Evolutionary conservation across 2,797 vertebrate genomes (phyloP).

Genomic region (Spea hammondii): DNA sequence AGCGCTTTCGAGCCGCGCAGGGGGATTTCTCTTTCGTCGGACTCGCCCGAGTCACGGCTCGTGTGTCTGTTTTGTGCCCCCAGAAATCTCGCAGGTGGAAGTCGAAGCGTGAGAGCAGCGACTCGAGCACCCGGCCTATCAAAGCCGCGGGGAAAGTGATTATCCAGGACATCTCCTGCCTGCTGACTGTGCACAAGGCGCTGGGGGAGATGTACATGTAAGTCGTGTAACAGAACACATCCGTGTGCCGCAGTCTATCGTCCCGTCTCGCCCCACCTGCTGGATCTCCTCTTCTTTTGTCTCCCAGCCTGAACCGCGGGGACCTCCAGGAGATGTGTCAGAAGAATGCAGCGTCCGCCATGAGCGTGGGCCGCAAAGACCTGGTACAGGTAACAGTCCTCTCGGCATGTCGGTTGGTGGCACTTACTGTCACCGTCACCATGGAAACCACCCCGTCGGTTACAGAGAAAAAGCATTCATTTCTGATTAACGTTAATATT

Average conservation of each 20-base stretch:
- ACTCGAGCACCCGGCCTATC: conserved; percentile 81
- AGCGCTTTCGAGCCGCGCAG: too few species aligned
- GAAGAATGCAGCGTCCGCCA: conserved; percentile 86
- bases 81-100: conserved; percentile 96
- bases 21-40: too few species aligned
- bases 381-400: conserved; percentile 83
- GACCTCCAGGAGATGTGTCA: conserved; percentile 95
- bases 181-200: conserved; percentile 89
- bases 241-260: not conserved
- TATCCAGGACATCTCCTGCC: conserved; percentile 91
- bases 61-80: conserved; percentile 43
- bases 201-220: conserved; percentile 93
- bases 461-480: not conserved
- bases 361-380: conserved; percentile 84
- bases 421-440: too few species aligned
- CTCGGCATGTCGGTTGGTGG: too few species aligned
- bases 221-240: conserved; percentile 50
- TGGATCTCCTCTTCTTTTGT: conserved; percentile 15
- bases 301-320: conserved; percentile 81
- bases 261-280: not conserved
- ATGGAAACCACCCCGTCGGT: not conserved
- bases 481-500: not conserved
- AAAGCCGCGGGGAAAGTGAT: conserved; percentile 95
- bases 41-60: too few species aligned
- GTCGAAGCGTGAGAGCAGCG: conserved; percentile 85